Conservation (phyloP, 2,113 vertebrate genomes). For the Hippocampus abdominalis region DNA sequence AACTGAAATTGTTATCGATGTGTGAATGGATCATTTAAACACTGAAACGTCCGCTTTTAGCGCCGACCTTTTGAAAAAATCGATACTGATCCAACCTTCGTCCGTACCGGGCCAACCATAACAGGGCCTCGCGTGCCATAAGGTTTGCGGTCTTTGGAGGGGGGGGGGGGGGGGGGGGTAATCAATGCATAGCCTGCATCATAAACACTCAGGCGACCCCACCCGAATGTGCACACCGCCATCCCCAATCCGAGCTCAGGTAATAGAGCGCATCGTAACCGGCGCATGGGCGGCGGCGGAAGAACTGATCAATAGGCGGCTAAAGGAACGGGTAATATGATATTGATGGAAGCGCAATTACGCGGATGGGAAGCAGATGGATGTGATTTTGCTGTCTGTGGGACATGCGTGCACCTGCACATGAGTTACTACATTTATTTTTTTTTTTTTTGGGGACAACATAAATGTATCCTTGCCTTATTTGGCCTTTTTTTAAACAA, state of each 20-base stretch:
- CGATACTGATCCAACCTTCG: slow-evolving; percentile 30
- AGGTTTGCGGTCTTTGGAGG: slow-evolving; percentile 35
- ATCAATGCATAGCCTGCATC: slow-evolving; percentile 59
- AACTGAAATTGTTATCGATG: background rate
- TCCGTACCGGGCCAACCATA: slow-evolving; percentile 25
- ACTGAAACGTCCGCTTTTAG: slow-evolving; percentile 12
- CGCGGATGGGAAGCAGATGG: slow-evolving; percentile 39
- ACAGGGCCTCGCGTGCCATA: slow-evolving; percentile 21
- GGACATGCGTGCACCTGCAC: slow-evolving; percentile 25
- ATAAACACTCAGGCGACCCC: slow-evolving; percentile 39
- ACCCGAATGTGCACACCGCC: slow-evolving; percentile 4
- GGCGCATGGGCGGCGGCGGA: slow-evolving; percentile 47
- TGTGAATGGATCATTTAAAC: slow-evolving; percentile 13
- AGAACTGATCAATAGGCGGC: slow-evolving; percentile 68
- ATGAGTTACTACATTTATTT: slow-evolving; percentile 52
- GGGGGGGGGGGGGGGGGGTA: slow-evolving; percentile 35
- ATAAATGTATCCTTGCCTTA: slow-evolving; percentile 57
- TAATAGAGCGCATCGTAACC: slow-evolving; percentile 68
- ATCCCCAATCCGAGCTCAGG: slow-evolving; percentile 31
- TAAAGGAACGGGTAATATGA: slow-evolving; percentile 71
- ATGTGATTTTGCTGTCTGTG: slow-evolving; percentile 34
- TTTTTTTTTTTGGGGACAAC: slow-evolving; percentile 34
- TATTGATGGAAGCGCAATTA: slow-evolving; percentile 66
- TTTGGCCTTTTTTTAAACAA: slow-evolving; percentile 43
- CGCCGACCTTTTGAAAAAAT: slow-evolving; percentile 16